phyloP scores from a whole-genome alignment of 2,888 invertebrate species.

The Oithona nana region DNA sequence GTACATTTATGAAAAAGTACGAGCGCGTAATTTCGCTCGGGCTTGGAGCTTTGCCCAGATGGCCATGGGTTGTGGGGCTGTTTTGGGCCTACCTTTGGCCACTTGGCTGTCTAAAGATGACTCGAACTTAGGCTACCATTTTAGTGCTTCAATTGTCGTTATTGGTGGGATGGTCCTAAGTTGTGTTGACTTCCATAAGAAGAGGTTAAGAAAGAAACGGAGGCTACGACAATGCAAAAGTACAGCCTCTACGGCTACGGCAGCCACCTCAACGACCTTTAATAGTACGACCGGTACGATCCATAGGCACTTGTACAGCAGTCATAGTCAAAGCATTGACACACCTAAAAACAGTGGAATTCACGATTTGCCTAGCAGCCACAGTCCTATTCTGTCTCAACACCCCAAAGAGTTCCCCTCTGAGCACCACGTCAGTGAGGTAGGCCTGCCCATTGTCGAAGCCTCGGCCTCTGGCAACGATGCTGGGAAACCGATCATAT shows the following conservation, averaged over 20 bases:
- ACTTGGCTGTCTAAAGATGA: constrained; percentile 32
- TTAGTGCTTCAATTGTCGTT: background rate
- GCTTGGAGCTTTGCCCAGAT: constrained; percentile 68
- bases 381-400: too few species aligned
- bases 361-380: background rate
- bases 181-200: background rate
- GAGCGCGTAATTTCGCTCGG: constrained; percentile 63
- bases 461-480: background rate
- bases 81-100: constrained; percentile 51
- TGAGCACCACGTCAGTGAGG: background rate
- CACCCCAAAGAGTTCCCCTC: too few species aligned
- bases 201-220: background rate
- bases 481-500: background rate
- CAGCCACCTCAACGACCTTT: background rate
- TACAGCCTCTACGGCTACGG: background rate
- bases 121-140: background rate
- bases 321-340: background rate
- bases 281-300: background rate
- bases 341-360: background rate
- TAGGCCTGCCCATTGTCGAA: background rate
- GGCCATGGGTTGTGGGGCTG: background rate
- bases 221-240: background rate
- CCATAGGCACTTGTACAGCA: background rate
- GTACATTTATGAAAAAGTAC: constrained; percentile 68
- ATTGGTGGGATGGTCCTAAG: background rate